Evolutionary conservation across 2,888 invertebrate species (phyloP).

Genomic region (Sepioteuthis lessoniana): DNA sequence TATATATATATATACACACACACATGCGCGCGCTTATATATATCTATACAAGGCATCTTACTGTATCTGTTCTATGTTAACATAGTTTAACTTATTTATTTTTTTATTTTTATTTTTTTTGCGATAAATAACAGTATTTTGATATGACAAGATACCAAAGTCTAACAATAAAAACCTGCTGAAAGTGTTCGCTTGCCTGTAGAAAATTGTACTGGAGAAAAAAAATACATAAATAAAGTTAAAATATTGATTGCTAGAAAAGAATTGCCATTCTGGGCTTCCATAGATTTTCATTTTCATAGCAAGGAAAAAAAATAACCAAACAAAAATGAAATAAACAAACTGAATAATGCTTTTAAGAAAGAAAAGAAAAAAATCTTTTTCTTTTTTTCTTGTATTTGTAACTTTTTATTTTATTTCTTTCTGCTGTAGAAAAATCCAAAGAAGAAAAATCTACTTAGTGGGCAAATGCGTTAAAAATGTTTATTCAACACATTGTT

Average conservation of each 20-base stretch:
- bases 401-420: not conserved
- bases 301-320: not conserved
- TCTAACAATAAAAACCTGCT: not conserved
- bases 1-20: too few relatives aligned
- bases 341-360: not conserved
- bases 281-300: not conserved
- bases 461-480: not conserved
- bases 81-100: too few relatives aligned
- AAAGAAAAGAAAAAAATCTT: not conserved
- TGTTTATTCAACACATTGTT: conserved; percentile 14
- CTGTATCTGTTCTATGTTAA: too few relatives aligned
- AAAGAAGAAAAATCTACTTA: not conserved
- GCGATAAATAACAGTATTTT: not conserved
- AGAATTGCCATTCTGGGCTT: conserved; percentile 4
- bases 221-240: not conserved
- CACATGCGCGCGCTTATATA: too few relatives aligned
- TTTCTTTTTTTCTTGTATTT: not conserved
- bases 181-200: not conserved
- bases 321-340: not conserved
- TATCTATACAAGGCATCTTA: too few relatives aligned
- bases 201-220: not conserved
- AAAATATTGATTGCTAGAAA: not conserved
- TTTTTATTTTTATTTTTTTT: not conserved
- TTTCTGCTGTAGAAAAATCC: not conserved
- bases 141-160: not conserved